Conservation (phyloP, 2,888 invertebrate genomes). For the Notocelia uddmanniana region DNA sequence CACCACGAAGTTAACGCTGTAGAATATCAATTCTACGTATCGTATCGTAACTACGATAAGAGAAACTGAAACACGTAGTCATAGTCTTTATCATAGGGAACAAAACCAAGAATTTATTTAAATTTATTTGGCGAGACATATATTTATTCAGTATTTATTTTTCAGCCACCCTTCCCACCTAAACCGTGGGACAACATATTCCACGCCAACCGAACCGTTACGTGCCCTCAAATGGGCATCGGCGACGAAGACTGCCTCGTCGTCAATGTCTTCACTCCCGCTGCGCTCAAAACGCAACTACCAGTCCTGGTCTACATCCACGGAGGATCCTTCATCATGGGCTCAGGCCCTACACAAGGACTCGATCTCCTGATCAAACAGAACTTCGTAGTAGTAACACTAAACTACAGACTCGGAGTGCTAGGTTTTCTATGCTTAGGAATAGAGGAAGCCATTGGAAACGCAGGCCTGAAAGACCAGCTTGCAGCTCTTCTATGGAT, state of each 20-base stretch:
- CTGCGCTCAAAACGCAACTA: constrained; percentile 44
- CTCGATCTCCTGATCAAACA: constrained; percentile 47
- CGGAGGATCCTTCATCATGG: constrained; percentile 43
- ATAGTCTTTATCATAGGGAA: too few relatives aligned
- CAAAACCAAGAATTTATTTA: too few relatives aligned
- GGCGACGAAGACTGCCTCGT: constrained; percentile 47
- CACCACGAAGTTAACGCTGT: too few relatives aligned
- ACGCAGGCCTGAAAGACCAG: constrained; percentile 51
- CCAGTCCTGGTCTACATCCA: constrained; percentile 53
- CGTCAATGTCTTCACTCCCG: constrained; percentile 53
- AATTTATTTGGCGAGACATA: too few relatives aligned
- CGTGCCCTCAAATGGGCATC: constrained; percentile 41
- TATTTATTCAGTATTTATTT: background rate
- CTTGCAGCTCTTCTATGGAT: constrained; percentile 50
- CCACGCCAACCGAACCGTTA: constrained; percentile 37
- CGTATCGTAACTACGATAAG: too few relatives aligned
- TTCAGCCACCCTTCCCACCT: constrained; percentile 25
- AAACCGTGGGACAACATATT: constrained; percentile 36
- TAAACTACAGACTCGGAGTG: constrained; percentile 50
- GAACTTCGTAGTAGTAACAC: constrained; percentile 48
- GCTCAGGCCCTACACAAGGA: constrained; percentile 32
- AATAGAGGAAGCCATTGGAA: constrained; percentile 50
- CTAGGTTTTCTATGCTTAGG: constrained; percentile 50
- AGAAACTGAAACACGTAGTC: too few relatives aligned
- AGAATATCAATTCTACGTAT: too few relatives aligned